phyloP scores from a whole-genome alignment of 2,113 vertebrate genomes.

The Bucco capensis region DNA sequence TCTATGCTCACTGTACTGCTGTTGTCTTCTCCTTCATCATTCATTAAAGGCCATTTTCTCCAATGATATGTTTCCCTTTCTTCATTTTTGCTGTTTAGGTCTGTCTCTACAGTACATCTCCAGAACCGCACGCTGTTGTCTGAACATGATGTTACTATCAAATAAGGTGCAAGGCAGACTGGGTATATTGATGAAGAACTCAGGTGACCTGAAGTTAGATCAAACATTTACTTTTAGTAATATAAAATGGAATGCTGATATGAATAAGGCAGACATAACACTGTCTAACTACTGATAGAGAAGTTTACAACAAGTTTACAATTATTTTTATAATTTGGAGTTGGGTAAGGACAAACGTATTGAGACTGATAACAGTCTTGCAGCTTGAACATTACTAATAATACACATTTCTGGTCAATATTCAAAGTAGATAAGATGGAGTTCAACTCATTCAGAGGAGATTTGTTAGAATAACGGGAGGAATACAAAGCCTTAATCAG shows the following conservation, averaged over 20 bases:
- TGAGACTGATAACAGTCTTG: not conserved
- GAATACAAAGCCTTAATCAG: not conserved
- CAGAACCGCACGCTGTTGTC: constrained; percentile 94
- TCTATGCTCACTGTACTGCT: constrained; percentile 88
- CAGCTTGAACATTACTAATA: not conserved
- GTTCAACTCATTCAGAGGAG: not conserved
- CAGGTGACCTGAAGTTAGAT: constrained; percentile 84
- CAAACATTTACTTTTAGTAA: not conserved
- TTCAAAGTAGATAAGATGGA: not conserved
- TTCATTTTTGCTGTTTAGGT: constrained; percentile 45
- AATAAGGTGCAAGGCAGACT: constrained; percentile 94
- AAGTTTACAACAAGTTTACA: not conserved
- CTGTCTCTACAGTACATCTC: constrained; percentile 85
- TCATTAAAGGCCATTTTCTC: constrained; percentile 94
- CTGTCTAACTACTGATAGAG: not conserved
- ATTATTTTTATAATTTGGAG: not conserved
- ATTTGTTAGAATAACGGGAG: not conserved
- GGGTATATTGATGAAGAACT: constrained; percentile 99
- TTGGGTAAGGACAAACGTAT: not conserved
- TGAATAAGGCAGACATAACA: not conserved
- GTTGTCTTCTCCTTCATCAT: constrained; percentile 89
- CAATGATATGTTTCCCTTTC: constrained; percentile 80
- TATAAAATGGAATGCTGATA: not conserved
- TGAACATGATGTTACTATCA: constrained; percentile 96
- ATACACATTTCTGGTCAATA: not conserved